These are phyloP conservation scores for Australoheros facetus DNA, from an alignment of 2,797 vertebrate genomes.

Conservation along the genomic window DNA sequence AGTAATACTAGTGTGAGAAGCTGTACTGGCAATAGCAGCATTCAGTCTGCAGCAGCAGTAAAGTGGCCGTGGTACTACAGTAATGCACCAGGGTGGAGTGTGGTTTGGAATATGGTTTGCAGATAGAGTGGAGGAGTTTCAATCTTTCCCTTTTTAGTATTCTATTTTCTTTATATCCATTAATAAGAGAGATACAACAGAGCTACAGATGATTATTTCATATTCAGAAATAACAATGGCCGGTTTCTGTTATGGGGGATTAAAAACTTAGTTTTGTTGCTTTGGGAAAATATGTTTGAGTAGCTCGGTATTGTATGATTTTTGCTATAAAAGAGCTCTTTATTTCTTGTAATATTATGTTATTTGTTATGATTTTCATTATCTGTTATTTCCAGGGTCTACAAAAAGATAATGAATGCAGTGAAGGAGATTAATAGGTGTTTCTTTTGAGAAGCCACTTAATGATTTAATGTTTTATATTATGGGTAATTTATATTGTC, in stretches of 20 bases:
- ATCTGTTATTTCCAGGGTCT: not conserved
- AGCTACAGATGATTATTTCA: not conserved
- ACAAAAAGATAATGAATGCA: not conserved
- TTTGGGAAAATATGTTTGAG: not conserved
- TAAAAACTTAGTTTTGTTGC: not conserved
- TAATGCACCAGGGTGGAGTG: not conserved
- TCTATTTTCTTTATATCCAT: not conserved
- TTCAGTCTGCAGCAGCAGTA: not conserved
- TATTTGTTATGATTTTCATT: not conserved
- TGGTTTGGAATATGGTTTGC: not conserved
- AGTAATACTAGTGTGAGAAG: not conserved
- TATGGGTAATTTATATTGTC: too few species aligned
- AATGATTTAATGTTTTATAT: too few species aligned
- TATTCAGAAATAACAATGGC: not conserved
- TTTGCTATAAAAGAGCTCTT: not conserved
- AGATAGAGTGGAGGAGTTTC: not conserved
- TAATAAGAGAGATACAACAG: not conserved
- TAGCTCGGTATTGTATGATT: not conserved
- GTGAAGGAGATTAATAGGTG: too few species aligned
- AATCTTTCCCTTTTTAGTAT: not conserved
- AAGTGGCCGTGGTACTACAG: not conserved
- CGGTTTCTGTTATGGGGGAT: not conserved
- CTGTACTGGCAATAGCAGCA: not conserved
- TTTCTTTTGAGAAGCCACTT: too few species aligned
- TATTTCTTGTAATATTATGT: not conserved